Evolutionary conservation across 2,797 vertebrate species (phyloP), one percentile per base, ranked within the genome.

Genomic region (Tadarida brasiliensis): DNA sequence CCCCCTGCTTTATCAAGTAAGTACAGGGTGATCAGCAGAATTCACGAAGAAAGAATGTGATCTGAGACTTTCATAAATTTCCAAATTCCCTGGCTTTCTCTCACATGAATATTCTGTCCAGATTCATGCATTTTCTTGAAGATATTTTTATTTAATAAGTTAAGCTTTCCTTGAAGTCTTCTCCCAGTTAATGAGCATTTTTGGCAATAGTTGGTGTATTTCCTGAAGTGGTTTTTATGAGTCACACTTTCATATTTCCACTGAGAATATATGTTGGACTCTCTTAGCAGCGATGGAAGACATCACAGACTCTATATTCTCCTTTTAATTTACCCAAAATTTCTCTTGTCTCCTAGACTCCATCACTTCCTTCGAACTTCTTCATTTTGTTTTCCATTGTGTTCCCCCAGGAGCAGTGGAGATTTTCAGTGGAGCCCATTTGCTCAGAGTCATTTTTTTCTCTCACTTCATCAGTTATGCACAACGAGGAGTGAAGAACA

Each of bases 51-150:
- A 95, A 93, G n/a, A n/a, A n/a, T 84, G 3, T n/a, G 65, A 92
- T 91, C 73, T 88, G 90, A 97, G 33, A 85, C 59, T 81, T 95
- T 22, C 7, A 68, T 86, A 93, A 67, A 77, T 94, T 92, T 84
- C 51, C 71, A 74, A 26, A 71, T 91, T 82, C 49, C 28, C 33
- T 93, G 49, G 33, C 73, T 56, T 88, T 86, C 63, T 91, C 33
- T 91, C 33, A 78, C 7, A 19, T 54, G 63, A 84, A 63, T 80
- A 76, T 87, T 89, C 76, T 71, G 20, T 86, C 47, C 86, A 59
- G 73, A 94, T 89, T 51, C 44, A 61, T 61, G 49, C n/a, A 85
- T 85, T 94, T 94, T 92, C 81, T 96, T 96, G 85, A 92, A 59
- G 16, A 89, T 77, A 67, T 89, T 80, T 92, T 90, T 77, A 76